Evolutionary conservation across 2,888 invertebrate genomes (phyloP).

Genomic region (Dryadula phaetusa): DNA sequence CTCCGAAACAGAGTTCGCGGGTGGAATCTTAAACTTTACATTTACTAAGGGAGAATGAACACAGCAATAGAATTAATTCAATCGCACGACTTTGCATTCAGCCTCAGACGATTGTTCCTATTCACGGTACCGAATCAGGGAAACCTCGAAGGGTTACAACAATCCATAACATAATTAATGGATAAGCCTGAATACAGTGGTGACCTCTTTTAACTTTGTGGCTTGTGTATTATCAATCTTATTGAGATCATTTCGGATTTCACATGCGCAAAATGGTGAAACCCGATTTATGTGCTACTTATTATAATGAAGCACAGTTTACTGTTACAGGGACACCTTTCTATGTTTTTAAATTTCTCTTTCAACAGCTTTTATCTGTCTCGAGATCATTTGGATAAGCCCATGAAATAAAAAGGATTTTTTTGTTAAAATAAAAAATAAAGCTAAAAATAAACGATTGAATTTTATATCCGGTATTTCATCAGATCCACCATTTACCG

Average conservation of each 20-base stretch:
- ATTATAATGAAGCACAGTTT: background rate
- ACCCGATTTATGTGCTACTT: background rate
- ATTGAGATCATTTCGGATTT: constrained; percentile 13
- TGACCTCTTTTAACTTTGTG: constrained; percentile 30
- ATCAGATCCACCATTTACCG: no score
- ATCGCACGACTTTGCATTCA: constrained; percentile 76
- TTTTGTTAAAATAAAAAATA: background rate
- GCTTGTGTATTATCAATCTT: constrained; percentile 19
- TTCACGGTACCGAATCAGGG: constrained; percentile 68
- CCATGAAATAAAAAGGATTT: background rate
- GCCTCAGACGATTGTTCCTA: constrained; percentile 72
- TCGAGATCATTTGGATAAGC: constrained; percentile 15
- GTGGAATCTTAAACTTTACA: constrained; percentile 72
- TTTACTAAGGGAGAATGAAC: constrained; percentile 72
- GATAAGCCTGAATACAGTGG: constrained; percentile 52
- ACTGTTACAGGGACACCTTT: background rate
- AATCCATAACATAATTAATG: constrained; percentile 66
- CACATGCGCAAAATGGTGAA: background rate
- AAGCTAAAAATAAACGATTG: no score
- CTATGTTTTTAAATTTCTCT: background rate
- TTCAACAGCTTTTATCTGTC: constrained; percentile 3
- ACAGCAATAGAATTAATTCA: constrained; percentile 81
- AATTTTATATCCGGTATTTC: no score
- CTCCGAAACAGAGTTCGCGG: constrained; percentile 57
- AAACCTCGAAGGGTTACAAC: constrained; percentile 68